Evolutionary conservation across 2,888 invertebrate genomes (phyloP).

Genomic region (Chamaedrilus cognettii): DNA sequence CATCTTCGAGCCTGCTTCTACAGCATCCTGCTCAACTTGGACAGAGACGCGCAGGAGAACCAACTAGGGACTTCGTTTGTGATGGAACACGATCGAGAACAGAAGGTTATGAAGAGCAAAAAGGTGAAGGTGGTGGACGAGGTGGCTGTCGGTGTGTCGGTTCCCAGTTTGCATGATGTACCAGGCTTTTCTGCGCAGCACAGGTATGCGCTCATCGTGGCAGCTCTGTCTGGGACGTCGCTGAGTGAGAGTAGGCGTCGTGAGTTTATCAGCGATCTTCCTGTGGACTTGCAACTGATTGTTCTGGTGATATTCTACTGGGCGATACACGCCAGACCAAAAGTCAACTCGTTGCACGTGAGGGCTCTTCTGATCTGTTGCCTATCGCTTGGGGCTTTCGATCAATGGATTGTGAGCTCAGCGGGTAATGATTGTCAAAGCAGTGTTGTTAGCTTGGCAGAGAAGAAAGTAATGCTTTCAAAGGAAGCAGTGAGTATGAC

Average conservation of each 20-base stretch:
- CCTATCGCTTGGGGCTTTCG: slow-evolving; percentile 27
- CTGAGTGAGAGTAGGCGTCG: slow-evolving; percentile 12
- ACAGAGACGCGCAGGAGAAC: slow-evolving; percentile 2
- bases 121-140: background rate
- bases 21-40: slow-evolving; percentile 45
- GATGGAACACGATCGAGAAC: slow-evolving; percentile 13
- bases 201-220: background rate
- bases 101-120: slow-evolving; percentile 4
- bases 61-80: no score
- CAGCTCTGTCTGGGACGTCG: background rate
- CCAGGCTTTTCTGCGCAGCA: background rate
- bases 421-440: no score
- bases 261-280: slow-evolving; percentile 24
- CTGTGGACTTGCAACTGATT: slow-evolving; percentile 17
- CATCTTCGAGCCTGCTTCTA: slow-evolving; percentile 49
- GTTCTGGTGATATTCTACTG: slow-evolving; percentile 39
- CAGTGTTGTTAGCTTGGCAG: no score
- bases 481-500: slow-evolving; percentile 7
- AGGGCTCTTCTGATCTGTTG: slow-evolving; percentile 37
- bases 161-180: slow-evolving; percentile 6
- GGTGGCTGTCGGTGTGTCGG: background rate
- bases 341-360: slow-evolving; percentile 38
- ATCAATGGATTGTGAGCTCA: slow-evolving; percentile 9
- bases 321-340: slow-evolving; percentile 42
- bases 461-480: slow-evolving; percentile 1